Conservation (phyloP, 2,888 invertebrate species). For the Prenolepis imparis region DNA sequence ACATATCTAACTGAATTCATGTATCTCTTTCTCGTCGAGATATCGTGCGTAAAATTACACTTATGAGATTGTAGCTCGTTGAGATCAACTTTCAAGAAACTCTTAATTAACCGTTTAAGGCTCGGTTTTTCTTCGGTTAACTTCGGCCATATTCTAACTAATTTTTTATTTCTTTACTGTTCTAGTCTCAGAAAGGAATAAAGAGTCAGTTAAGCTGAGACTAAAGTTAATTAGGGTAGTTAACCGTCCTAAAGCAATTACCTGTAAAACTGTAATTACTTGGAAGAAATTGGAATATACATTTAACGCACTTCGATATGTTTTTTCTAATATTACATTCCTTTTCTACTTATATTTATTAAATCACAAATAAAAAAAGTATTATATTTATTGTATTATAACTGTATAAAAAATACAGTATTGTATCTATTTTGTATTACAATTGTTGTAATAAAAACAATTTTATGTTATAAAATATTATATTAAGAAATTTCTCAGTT, state of each 20-base stretch:
- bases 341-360: not conserved
- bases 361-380: slow-evolving; percentile 3
- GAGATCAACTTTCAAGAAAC: slow-evolving; percentile 30
- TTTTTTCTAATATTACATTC: not conserved
- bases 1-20: slow-evolving; percentile 21
- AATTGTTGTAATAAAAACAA: not conserved
- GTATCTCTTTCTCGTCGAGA: not conserved
- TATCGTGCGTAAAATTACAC: slow-evolving; percentile 28
- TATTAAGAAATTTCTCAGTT: not conserved
- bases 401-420: slow-evolving; percentile 6
- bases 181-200: slow-evolving; percentile 21
- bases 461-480: not conserved
- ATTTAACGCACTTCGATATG: not conserved
- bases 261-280: slow-evolving; percentile 31
- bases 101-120: slow-evolving; percentile 24
- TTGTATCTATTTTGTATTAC: not conserved
- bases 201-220: slow-evolving; percentile 26
- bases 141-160: slow-evolving; percentile 14
- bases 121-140: slow-evolving; percentile 24
- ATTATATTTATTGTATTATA: not conserved
- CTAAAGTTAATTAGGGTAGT: slow-evolving; percentile 45
- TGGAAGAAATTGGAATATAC: slow-evolving; percentile 22
- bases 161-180: slow-evolving; percentile 39
- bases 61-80: not conserved
- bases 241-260: slow-evolving; percentile 30